Percentiles rank a stretch among this genome's conserved stretches.
phyloP scores from a whole-genome alignment of 1,140 invertebrate species.

The Ctenoplectra terminalis region DNA sequence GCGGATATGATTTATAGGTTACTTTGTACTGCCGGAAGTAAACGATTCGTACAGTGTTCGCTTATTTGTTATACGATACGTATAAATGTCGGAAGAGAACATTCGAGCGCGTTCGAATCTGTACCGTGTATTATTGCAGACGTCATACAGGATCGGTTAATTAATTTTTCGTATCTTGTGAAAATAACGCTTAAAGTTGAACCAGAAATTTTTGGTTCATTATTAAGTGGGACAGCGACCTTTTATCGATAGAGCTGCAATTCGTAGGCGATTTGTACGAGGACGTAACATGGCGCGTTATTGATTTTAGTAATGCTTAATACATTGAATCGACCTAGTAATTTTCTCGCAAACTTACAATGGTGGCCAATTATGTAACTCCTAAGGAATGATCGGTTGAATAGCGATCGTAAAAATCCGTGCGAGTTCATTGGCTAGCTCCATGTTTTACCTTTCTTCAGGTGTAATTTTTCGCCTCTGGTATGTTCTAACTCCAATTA shows the following conservation, averaged over 20 bases:
- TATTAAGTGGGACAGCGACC: not conserved
- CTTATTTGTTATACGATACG: not conserved
- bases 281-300: slow-evolving; percentile 51
- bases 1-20: not conserved
- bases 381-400: not conserved
- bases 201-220: not conserved
- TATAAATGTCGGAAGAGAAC: not conserved
- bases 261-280: slow-evolving; percentile 38
- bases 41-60: not conserved
- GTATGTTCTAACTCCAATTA: not conserved
- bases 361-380: slow-evolving; percentile 54
- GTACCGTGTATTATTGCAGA: not conserved
- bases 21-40: not conserved
- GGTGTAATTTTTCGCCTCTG: no score
- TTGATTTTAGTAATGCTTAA: slow-evolving; percentile 61
- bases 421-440: not conserved
- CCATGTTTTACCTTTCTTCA: not conserved
- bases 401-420: not conserved
- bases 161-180: not conserved
- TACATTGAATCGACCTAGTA: slow-evolving; percentile 53
- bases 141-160: not conserved
- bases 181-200: not conserved
- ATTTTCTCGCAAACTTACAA: slow-evolving; percentile 57
- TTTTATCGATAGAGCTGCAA: slow-evolving; percentile 17
- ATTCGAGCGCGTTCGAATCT: not conserved